Conservation (phyloP, 2,888 invertebrate species). For the Hypsopygia costalis region DNA sequence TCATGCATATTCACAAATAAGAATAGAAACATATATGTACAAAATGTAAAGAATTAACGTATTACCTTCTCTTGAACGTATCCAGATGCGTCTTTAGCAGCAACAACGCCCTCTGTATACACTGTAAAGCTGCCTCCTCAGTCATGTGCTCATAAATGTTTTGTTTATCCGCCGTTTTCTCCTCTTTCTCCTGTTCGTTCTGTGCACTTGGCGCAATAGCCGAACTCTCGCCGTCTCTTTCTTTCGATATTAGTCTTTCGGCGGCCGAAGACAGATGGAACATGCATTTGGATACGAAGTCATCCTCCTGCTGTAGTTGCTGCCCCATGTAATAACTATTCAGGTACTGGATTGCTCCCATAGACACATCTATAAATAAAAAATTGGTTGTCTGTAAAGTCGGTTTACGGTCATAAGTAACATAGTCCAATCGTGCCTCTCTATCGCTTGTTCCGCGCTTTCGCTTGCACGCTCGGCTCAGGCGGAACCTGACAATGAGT, state of each 20-base stretch:
- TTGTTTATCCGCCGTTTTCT: constrained; percentile 59
- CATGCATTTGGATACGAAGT: constrained; percentile 97
- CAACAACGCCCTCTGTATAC: constrained; percentile 93
- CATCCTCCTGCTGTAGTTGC: constrained; percentile 93
- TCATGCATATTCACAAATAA: no score
- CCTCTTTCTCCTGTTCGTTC: constrained; percentile 42
- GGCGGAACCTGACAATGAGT: no score
- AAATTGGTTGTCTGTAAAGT: no score
- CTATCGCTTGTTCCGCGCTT: no score
- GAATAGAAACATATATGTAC: no score
- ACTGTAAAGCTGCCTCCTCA: constrained; percentile 91
- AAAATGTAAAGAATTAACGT: no score
- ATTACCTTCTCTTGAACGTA: constrained; percentile 90
- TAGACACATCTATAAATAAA: constrained; percentile 86
- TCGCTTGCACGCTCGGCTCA: no score
- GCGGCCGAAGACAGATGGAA: constrained; percentile 92
- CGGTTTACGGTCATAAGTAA: no score
- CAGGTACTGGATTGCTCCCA: constrained; percentile 96
- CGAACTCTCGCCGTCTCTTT: constrained; percentile 43
- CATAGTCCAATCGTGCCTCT: no score
- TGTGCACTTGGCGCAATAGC: constrained; percentile 28
- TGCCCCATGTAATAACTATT: constrained; percentile 97
- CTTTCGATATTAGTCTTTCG: constrained; percentile 81
- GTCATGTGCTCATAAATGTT: constrained; percentile 74
- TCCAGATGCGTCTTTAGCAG: constrained; percentile 95